Evolutionary conservation across 2,888 invertebrate species (phyloP).

Genomic region (Volucella bombylans): DNA sequence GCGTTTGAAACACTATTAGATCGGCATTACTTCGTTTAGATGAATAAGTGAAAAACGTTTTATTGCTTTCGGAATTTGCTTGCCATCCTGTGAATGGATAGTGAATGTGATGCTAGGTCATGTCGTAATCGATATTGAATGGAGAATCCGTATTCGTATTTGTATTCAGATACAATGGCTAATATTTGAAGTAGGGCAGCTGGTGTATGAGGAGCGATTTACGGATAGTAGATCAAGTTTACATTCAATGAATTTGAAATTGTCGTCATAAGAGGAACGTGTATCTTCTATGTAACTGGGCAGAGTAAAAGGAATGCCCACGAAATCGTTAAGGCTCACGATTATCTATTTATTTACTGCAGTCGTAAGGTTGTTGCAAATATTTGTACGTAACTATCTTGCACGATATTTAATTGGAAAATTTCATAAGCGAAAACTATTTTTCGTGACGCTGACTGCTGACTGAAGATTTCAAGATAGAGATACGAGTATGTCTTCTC

Average conservation of each 20-base stretch:
- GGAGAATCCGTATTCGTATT: constrained; percentile 20
- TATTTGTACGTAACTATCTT: constrained; percentile 8
- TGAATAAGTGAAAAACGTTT: constrained; percentile 58
- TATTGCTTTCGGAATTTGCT: constrained; percentile 41
- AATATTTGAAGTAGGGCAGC: constrained; percentile 27
- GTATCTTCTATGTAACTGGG: neutral
- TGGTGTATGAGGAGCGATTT: neutral
- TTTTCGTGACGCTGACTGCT: constrained; percentile 51
- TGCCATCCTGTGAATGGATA: neutral
- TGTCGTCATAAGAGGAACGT: neutral
- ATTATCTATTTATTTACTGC: neutral
- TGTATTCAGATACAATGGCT: constrained; percentile 29
- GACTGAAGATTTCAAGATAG: constrained; percentile 11
- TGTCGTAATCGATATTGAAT: constrained; percentile 29
- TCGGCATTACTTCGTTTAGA: constrained; percentile 59
- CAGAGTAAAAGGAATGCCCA: neutral
- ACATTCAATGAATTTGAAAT: constrained; percentile 52
- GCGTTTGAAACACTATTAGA: constrained; percentile 51
- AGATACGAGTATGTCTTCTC: constrained; percentile 1
- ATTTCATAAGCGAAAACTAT: constrained; percentile 44
- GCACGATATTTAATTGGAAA: constrained; percentile 35
- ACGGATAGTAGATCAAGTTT: constrained; percentile 22
- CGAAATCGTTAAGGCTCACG: constrained; percentile 27
- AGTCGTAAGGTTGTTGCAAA: constrained; percentile 10
- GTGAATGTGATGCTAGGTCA: constrained; percentile 35